Evolutionary conservation across 2,888 invertebrate genomes (phyloP).

Genomic region (Alcis repandata): DNA sequence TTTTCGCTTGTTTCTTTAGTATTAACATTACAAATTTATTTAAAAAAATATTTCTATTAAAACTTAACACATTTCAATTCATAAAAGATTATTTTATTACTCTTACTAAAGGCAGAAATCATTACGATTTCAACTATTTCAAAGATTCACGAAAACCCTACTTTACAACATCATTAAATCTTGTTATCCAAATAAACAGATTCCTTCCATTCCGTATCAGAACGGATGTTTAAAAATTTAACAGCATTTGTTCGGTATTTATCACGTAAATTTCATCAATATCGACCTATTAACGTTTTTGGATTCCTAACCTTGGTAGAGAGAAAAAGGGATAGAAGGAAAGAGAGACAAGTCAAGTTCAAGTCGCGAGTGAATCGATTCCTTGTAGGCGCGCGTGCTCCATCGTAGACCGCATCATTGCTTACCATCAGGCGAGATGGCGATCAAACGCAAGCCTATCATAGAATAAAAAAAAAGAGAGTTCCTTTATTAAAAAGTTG

Average conservation of each 20-base stretch:
- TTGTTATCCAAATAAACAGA: slow-evolving; percentile 17
- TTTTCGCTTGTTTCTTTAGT: too few relatives aligned
- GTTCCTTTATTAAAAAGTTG: too few relatives aligned
- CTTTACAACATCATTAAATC: slow-evolving; percentile 15
- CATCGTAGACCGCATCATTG: too few relatives aligned
- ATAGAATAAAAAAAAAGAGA: too few relatives aligned
- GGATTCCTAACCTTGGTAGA: too few relatives aligned
- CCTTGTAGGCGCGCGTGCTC: too few relatives aligned
- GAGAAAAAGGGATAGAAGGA: too few relatives aligned
- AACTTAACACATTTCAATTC: background rate
- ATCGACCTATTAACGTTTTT: background rate
- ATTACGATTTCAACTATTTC: slow-evolving; percentile 3
- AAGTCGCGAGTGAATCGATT: too few relatives aligned
- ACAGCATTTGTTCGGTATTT: background rate
- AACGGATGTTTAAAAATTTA: slow-evolving; percentile 13
- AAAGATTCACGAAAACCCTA: slow-evolving; percentile 1
- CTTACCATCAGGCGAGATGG: too few relatives aligned
- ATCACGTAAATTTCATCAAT: background rate
- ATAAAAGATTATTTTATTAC: background rate
- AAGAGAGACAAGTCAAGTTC: too few relatives aligned
- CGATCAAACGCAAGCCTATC: too few relatives aligned
- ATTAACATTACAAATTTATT: too few relatives aligned
- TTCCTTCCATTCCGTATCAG: slow-evolving; percentile 2
- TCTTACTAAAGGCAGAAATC: background rate
- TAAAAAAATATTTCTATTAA: background rate